Evolutionary conservation across 2,888 invertebrate species (phyloP).

Genomic region (Drosophila ochracea): DNA sequence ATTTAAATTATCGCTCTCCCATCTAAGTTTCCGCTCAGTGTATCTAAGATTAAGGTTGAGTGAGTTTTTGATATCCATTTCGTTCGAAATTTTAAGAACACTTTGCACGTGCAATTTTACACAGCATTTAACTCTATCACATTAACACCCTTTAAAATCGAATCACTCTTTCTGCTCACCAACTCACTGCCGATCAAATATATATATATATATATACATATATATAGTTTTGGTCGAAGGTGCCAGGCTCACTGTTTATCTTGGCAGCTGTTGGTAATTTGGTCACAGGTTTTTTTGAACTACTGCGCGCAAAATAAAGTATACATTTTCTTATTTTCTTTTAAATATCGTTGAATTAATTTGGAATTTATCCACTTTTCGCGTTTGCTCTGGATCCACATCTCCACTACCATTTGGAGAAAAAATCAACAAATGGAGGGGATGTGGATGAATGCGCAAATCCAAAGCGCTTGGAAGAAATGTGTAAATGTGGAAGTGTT

Average conservation of each 20-base stretch:
- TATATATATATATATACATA: not conserved
- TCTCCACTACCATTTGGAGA: not conserved
- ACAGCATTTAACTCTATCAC: not conserved
- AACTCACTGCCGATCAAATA: not conserved
- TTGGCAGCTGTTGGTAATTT: not conserved
- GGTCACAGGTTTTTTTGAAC: not conserved
- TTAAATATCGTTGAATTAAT: not conserved
- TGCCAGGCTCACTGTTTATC: not conserved
- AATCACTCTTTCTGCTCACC: not conserved
- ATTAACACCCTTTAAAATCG: conserved; percentile 1
- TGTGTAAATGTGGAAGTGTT: not conserved
- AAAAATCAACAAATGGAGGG: not conserved
- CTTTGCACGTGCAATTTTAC: conserved; percentile 1
- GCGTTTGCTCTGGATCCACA: not conserved
- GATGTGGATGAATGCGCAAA: not conserved
- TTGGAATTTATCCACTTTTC: not conserved
- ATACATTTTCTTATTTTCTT: not conserved
- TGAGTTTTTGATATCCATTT: not conserved
- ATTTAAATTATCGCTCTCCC: not conserved
- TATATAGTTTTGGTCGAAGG: not conserved
- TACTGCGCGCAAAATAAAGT: not conserved
- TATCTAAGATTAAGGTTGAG: not conserved
- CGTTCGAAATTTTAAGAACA: not conserved
- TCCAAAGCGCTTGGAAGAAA: not conserved
- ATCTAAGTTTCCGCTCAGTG: not conserved